phyloP scores from a whole-genome alignment of 2,888 invertebrate species.

The Caenorhabditis sp. region DNA sequence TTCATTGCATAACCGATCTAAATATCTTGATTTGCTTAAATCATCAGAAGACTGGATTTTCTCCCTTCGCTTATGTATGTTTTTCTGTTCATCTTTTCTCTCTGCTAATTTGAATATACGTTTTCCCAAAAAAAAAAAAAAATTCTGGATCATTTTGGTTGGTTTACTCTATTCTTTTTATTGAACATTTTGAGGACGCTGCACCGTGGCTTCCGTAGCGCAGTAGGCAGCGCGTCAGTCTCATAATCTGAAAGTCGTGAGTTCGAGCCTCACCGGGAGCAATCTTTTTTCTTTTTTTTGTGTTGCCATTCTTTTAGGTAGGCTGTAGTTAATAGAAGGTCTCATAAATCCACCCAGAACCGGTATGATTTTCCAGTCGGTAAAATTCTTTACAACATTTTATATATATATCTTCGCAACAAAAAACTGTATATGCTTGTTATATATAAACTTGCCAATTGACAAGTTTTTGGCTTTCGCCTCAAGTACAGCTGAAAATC shows the following conservation, averaged over 20 bases:
- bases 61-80: neutral
- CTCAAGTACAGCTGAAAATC: neutral
- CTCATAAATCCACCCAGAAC: neutral
- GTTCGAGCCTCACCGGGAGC: slow-evolving; percentile 77
- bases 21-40: slow-evolving; percentile 1
- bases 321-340: too few relatives aligned
- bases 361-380: slow-evolving; percentile 1
- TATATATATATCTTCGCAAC: neutral
- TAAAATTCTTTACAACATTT: neutral
- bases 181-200: too few relatives aligned
- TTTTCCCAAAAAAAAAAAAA: too few relatives aligned
- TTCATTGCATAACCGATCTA: neutral
- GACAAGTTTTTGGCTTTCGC: neutral
- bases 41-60: slow-evolving; percentile 1
- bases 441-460: neutral
- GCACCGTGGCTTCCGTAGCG: slow-evolving; percentile 69
- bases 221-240: slow-evolving; percentile 89
- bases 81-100: neutral
- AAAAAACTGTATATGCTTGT: neutral
- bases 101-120: neutral
- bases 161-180: too few relatives aligned
- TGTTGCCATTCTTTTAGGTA: too few relatives aligned
- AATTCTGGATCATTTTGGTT: neutral
- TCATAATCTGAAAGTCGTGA: slow-evolving; percentile 92
- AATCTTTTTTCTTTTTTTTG: too few relatives aligned